Conservation (phyloP, 2,888 invertebrate species). For the Hirudinaria manillensis region DNA sequence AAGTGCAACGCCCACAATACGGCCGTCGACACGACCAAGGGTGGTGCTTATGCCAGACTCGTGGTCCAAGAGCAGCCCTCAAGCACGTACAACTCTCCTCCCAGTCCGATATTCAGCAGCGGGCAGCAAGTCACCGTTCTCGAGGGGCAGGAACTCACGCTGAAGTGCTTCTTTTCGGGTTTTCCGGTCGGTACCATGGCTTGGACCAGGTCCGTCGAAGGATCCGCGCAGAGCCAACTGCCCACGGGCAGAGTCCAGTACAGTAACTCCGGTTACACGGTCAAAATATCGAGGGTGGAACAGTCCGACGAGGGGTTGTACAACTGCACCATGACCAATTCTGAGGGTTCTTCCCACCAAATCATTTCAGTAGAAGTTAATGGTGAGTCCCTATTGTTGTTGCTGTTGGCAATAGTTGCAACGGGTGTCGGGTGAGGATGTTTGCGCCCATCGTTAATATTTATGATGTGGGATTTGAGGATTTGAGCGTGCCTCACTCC, state of each 20-base stretch:
- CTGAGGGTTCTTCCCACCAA: background rate
- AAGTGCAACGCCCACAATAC: conserved; percentile 37
- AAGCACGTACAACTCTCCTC: background rate
- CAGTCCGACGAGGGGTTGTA: conserved; percentile 32
- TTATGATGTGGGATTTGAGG: too few species aligned
- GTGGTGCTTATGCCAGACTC: conserved; percentile 36
- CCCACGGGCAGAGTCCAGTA: conserved; percentile 20
- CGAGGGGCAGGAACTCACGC: conserved; percentile 16
- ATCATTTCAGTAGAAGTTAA: conserved; percentile 30
- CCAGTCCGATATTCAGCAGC: conserved; percentile 8
- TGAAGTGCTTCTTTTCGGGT: conserved; percentile 30
- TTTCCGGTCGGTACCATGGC: too few species aligned
- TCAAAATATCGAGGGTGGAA: conserved; percentile 27
- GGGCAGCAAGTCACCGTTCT: conserved; percentile 20
- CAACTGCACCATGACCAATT: conserved; percentile 30
- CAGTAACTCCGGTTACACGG: conserved; percentile 22
- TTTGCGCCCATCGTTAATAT: too few species aligned
- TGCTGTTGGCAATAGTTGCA: too few species aligned
- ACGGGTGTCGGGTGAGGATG: too few species aligned
- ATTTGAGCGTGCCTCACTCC: too few species aligned
- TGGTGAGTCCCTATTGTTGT: background rate
- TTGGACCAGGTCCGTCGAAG: conserved; percentile 9
- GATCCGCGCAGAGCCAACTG: conserved; percentile 11
- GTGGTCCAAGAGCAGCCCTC: conserved; percentile 15
- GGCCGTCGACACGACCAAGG: conserved; percentile 32